phyloP scores from a whole-genome alignment of 1,140 invertebrate species.

The Rhopalosiphum maidis region DNA sequence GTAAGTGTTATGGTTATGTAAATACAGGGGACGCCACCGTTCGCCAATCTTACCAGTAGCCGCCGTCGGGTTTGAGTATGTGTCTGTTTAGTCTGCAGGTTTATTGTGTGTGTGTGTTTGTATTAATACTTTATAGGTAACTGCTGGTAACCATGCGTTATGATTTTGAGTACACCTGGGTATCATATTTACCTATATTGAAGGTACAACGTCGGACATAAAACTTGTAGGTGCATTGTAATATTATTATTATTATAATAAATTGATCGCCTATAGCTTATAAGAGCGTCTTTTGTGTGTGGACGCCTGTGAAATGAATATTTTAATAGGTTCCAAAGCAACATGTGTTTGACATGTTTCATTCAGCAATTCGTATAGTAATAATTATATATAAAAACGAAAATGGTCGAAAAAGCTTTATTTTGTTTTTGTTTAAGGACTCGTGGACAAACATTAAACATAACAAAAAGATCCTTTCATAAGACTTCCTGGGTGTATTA shows the following conservation, averaged over 20 bases:
- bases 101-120: background rate
- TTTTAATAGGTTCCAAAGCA: slow-evolving; percentile 40
- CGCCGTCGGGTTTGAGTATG: background rate
- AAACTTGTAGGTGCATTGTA: background rate
- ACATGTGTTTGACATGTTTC: slow-evolving; percentile 30
- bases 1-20: background rate
- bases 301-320: slow-evolving; percentile 10
- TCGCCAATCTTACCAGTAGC: background rate
- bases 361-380: background rate
- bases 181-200: background rate
- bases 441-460: background rate
- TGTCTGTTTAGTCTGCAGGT: background rate
- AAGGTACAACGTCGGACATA: background rate
- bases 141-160: background rate
- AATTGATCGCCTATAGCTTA: background rate
- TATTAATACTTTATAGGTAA: background rate
- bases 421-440: background rate
- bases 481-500: background rate
- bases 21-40: background rate
- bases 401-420: background rate
- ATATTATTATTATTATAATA: background rate
- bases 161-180: background rate
- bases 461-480: background rate
- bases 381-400: background rate
- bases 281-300: background rate